Evolutionary conservation across 2,888 invertebrate species (phyloP).

Genomic region (Nasonia oneida): DNA sequence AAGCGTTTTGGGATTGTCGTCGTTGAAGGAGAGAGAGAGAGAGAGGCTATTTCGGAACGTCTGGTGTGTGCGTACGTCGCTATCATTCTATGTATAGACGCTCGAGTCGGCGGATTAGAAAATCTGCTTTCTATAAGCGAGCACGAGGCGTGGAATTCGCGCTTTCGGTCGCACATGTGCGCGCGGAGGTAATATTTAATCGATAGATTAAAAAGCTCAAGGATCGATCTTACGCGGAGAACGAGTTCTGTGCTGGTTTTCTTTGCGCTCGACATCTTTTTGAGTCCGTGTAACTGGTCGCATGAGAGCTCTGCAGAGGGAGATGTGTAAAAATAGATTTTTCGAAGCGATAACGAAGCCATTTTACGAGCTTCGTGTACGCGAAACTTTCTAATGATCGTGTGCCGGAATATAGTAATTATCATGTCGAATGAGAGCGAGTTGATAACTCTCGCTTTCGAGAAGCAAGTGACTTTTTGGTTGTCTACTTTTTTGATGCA

Average conservation of each 20-base stretch:
- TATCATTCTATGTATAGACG: too few relatives aligned
- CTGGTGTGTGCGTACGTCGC: neutral
- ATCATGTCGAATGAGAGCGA: neutral
- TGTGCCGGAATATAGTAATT: neutral
- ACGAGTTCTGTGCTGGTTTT: neutral
- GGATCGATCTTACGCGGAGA: neutral
- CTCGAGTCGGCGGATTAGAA: neutral
- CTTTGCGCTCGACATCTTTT: neutral
- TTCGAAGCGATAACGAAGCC: neutral
- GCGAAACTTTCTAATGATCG: neutral
- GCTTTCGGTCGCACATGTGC: neutral
- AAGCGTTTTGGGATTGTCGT: slow-evolving; percentile 1
- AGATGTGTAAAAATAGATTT: neutral
- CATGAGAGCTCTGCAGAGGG: neutral
- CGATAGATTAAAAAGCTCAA: neutral
- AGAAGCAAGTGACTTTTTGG: neutral
- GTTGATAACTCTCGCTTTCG: neutral
- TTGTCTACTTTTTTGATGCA: too few relatives aligned
- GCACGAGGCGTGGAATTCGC: neutral
- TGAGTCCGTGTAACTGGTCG: neutral
- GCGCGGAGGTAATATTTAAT: neutral
- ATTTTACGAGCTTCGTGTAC: neutral
- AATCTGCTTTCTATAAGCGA: neutral
- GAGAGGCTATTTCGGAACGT: neutral
- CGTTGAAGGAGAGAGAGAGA: neutral